Percentiles rank a stretch among this genome's conserved stretches.
phyloP scores from a whole-genome alignment of 2,888 invertebrate species.

The Siphonodentalium dalli region DNA sequence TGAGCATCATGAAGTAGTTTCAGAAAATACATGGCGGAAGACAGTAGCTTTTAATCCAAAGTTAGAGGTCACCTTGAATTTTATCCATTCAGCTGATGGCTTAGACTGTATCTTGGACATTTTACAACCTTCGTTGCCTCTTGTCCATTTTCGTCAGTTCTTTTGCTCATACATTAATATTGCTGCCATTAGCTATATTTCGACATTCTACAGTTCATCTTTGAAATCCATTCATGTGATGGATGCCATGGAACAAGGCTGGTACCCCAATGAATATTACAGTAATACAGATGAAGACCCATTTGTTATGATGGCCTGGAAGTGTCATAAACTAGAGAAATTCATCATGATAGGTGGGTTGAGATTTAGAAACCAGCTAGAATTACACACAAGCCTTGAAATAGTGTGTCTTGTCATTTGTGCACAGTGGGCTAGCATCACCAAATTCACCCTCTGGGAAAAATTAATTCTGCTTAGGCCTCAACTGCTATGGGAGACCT shows the following conservation, averaged over 20 bases:
- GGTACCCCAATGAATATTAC: slow-evolving; percentile 32
- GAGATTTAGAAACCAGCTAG: too few species aligned
- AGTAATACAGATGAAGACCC: slow-evolving; percentile 67
- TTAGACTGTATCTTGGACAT: slow-evolving; percentile 73
- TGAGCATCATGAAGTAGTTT: slow-evolving; percentile 72
- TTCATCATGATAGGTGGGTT: slow-evolving; percentile 70
- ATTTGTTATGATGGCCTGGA: slow-evolving; percentile 75
- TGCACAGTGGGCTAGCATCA: too few species aligned
- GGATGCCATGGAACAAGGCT: slow-evolving; percentile 67
- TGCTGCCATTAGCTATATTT: slow-evolving; percentile 70
- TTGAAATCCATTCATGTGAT: slow-evolving; percentile 73
- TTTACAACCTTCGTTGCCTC: slow-evolving; percentile 75
- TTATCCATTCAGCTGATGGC: slow-evolving; percentile 77
- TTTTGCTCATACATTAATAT: slow-evolving; percentile 76
- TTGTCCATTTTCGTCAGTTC: slow-evolving; percentile 76
- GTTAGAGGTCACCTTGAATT: slow-evolving; percentile 71
- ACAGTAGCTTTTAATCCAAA: slow-evolving; percentile 69
- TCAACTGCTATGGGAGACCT: too few species aligned
- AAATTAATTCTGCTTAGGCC: too few species aligned
- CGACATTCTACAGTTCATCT: slow-evolving; percentile 61
- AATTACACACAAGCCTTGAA: too few species aligned
- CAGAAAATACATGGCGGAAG: slow-evolving; percentile 73
- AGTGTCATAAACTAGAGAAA: slow-evolving; percentile 71
- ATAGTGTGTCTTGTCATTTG: too few species aligned
- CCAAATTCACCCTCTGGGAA: too few species aligned